Base-by-base conservation (phyloP, 2,888 invertebrate genomes). In the Arenicola marina region DNA sequence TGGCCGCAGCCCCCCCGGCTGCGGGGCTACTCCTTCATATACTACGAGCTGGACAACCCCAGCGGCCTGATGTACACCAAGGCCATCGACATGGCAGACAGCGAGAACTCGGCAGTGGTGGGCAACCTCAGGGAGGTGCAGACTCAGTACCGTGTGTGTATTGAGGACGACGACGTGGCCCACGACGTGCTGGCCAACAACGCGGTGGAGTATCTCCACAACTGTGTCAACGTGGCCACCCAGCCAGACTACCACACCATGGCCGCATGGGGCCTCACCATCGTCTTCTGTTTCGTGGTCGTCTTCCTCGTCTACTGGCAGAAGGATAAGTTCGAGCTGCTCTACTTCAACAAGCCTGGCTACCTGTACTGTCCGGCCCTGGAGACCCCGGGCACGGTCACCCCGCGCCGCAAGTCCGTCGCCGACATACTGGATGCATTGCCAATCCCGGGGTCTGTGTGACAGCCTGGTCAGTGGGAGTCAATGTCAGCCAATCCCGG, bases 221-320 rank as follows among this genome's bases (percentile, higher is more conserved):
- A 65, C 59, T 68, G 68, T 28, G 38, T 68, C 7, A 46, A 61
- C 26, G 29, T 68, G 24, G 28, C 55, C 7, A 66, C 68, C 4
- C 54, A 61, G 33, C 58, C 59, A n/a, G 68, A 68, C 56, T 68
- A 63, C 59, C 65, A 68, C 53, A 61, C 63, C 4, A 21, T 68
- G 58, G 63, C 56, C 15, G 68, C 58, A 2, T 68, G 64, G 64
- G 28, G 55, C 21, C 26, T 68, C 7, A 61, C 63, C 29, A 44
- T 44, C 18, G 29, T 62, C 2, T 28, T 62, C 15, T 43, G 44
- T n/a, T 56, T 48, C 18, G 57, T 58, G 4, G 59, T 54, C 7
- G 60, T 68, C 24, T 31, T 63, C n/a, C 58, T 68, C 21, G 63
- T 68, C 57, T 68, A 68, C 51, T 61, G 32, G 4, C 68, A 68